These are phyloP conservation scores for Boloria selene DNA, from an alignment of 2,888 invertebrate genomes.

Conservation along the genomic window DNA sequence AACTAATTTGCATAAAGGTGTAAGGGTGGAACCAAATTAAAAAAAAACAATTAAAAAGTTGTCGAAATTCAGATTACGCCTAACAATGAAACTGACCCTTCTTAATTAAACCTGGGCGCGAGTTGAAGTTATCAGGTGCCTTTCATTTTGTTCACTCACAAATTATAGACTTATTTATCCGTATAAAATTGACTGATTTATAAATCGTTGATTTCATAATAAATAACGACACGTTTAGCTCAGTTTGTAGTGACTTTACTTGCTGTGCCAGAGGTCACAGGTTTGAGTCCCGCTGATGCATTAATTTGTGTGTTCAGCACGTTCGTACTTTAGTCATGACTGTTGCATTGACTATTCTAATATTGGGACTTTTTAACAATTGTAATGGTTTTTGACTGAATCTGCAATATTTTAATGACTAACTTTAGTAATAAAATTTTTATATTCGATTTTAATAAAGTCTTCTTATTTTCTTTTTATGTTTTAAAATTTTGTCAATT, in stretches of 20 bases:
- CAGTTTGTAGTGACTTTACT: too few relatives aligned
- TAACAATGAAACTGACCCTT: conserved; percentile 4
- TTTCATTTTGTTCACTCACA: not conserved
- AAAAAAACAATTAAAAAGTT: conserved; percentile 18
- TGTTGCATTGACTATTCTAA: not conserved
- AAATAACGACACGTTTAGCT: too few relatives aligned
- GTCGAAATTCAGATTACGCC: conserved; percentile 19
- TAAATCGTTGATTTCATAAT: too few relatives aligned
- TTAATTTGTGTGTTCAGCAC: not conserved
- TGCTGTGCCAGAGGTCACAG: too few relatives aligned
- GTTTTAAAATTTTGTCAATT: too few relatives aligned
- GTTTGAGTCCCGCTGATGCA: not conserved
- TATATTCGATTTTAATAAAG: too few relatives aligned
- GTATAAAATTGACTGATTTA: not conserved
- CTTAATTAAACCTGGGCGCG: conserved; percentile 17
- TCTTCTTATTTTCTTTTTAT: too few relatives aligned
- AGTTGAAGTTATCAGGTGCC: not conserved
- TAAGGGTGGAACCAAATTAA: not conserved
- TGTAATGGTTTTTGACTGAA: too few relatives aligned
- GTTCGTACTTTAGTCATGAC: too few relatives aligned
- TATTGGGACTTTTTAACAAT: too few relatives aligned
- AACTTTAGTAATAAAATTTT: too few relatives aligned
- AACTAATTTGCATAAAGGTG: conserved; percentile 7
- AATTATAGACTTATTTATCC: not conserved
- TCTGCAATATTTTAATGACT: too few relatives aligned